These are phyloP conservation scores for Thaumatotibia leucotreta DNA, from an alignment of 1,140 invertebrate genomes.

Conservation along the genomic window DNA sequence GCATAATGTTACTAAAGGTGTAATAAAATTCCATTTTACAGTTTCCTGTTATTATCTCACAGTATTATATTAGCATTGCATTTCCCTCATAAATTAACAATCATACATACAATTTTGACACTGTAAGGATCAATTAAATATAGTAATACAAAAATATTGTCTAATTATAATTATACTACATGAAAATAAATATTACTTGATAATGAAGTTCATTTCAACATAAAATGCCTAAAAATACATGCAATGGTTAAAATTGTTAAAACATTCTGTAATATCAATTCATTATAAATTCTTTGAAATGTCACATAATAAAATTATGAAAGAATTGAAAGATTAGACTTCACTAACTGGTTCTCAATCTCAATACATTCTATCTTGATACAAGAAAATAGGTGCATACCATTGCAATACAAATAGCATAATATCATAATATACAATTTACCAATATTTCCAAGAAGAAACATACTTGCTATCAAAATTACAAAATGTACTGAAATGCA, in stretches of 20 bases:
- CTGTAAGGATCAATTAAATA: constrained; percentile 8
- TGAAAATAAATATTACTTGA: constrained; percentile 21
- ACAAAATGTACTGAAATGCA: neutral
- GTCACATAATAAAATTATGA: neutral
- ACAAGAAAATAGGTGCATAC: neutral
- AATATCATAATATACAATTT: constrained; percentile 15
- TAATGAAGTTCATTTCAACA: constrained; percentile 1
- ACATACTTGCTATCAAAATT: constrained; percentile 29
- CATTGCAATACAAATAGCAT: constrained; percentile 11
- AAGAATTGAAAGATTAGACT: neutral
- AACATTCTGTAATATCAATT: neutral
- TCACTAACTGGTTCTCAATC: neutral
- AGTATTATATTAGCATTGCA: constrained; percentile 52
- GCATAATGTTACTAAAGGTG: constrained; percentile 52
- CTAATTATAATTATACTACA: constrained; percentile 16
- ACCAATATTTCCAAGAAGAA: constrained; percentile 28
- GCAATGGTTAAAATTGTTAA: neutral
- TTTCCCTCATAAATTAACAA: constrained; percentile 51
- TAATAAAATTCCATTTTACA: constrained; percentile 62
- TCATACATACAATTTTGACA: constrained; percentile 23
- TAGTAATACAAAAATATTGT: neutral
- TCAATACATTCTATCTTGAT: constrained; percentile 2
- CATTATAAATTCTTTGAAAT: neutral
- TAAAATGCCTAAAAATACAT: neutral
- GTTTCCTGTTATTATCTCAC: constrained; percentile 50